Percentiles rank a stretch among this genome's conserved stretches.
These are phyloP conservation scores for Aphelenchoides avenae DNA, from an alignment of 1,140 invertebrate genomes.

Conservation along the genomic window DNA sequence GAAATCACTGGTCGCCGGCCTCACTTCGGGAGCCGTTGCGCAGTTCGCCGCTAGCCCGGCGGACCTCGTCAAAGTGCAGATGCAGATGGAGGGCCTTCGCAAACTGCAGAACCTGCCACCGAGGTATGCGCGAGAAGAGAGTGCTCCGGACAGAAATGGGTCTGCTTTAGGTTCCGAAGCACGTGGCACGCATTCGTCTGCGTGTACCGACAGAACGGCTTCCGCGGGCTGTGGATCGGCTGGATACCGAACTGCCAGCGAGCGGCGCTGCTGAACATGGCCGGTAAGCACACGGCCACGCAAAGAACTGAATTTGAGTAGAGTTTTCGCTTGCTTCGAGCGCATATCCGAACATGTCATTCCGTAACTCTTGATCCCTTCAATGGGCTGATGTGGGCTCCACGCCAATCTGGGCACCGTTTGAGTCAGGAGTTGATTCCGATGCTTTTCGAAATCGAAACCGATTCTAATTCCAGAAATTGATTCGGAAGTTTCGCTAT, in stretches of 20 bases:
- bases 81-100: conserved; percentile 82
- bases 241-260: conserved; percentile 77
- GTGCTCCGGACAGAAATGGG: not conserved
- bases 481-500: too few species aligned
- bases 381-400: too few species aligned
- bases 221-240: conserved; percentile 80
- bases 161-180: conserved; percentile 67
- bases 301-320: too few species aligned
- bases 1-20: conserved; percentile 72
- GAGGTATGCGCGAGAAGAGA: conserved; percentile 61
- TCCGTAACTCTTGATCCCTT: too few species aligned
- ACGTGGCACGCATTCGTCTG: conserved; percentile 73
- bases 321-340: too few species aligned
- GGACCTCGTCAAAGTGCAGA: conserved; percentile 84
- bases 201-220: conserved; percentile 72
- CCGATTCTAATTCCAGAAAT: too few species aligned
- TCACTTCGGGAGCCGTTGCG: conserved; percentile 74
- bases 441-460: too few species aligned
- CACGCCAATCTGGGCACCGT: too few species aligned
- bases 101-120: conserved; percentile 73
- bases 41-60: conserved; percentile 83
- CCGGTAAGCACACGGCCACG: conserved; percentile 64
- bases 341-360: too few species aligned
- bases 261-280: conserved; percentile 73
- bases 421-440: too few species aligned